Percentiles rank a stretch among this genome's conserved stretches.
phyloP scores from a whole-genome alignment of 2,888 invertebrate genomes.

The Hirtodrosophila duncani region DNA sequence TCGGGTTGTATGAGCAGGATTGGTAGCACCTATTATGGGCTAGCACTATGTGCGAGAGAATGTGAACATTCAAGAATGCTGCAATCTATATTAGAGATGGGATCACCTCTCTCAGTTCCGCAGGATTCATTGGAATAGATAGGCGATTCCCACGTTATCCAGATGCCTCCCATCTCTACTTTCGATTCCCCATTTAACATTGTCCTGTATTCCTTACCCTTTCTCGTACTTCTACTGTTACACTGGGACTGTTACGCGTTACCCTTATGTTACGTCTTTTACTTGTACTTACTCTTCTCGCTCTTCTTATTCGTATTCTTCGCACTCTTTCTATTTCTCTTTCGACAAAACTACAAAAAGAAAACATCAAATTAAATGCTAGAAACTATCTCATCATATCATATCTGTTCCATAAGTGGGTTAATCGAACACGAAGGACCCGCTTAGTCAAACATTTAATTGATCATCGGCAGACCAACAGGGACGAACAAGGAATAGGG shows the following conservation, averaged over 20 bases:
- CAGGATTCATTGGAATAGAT: too few species aligned
- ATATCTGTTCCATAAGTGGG: not conserved
- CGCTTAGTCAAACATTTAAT: constrained; percentile 50
- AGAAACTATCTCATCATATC: not conserved
- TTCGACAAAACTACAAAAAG: constrained; percentile 67
- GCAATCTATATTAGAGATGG: not conserved
- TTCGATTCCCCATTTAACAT: too few species aligned
- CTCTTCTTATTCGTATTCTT: constrained; percentile 45
- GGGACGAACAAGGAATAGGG: too few species aligned
- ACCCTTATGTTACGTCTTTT: constrained; percentile 10
- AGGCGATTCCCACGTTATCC: too few species aligned
- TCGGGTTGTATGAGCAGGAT: too few species aligned
- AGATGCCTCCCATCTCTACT: too few species aligned
- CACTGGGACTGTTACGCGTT: not conserved
- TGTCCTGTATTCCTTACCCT: not conserved
- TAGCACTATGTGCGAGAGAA: too few species aligned
- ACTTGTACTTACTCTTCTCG: constrained; percentile 51
- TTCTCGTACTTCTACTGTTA: not conserved
- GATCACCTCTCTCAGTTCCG: not conserved
- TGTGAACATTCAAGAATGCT: too few species aligned
- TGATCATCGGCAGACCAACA: too few species aligned
- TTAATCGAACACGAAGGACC: constrained; percentile 8
- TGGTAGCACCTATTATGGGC: too few species aligned
- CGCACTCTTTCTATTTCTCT: constrained; percentile 56
- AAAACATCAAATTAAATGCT: constrained; percentile 21